These are phyloP conservation scores for Melanogrammus aeglefinus DNA, from an alignment of 2,797 vertebrate species.

Conservation along the genomic window DNA sequence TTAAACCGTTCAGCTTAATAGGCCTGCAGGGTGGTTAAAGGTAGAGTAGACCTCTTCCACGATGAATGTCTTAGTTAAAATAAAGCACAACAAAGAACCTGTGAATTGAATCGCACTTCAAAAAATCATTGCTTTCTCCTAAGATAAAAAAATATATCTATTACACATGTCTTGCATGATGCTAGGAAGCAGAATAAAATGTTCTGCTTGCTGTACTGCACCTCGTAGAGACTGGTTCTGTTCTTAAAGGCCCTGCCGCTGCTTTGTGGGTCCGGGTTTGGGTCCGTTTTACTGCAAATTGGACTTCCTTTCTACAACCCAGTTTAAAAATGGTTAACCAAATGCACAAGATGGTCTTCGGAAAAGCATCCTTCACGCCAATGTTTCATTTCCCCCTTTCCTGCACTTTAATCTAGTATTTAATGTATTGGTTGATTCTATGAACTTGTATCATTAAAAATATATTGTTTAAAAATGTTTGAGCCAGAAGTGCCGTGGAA, in stretches of 20 bases:
- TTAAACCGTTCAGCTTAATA: too few relatives aligned
- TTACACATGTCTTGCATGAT: not conserved
- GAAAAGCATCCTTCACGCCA: not conserved
- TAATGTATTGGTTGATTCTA: not conserved
- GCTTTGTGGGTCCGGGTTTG: not conserved
- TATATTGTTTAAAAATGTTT: not conserved
- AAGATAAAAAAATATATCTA: too few relatives aligned
- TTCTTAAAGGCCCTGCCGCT: not conserved
- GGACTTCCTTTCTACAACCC: not conserved
- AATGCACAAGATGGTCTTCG: not conserved
- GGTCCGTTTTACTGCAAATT: not conserved
- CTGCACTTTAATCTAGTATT: constrained; percentile 58
- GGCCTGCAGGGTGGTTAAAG: not conserved
- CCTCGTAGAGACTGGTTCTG: not conserved
- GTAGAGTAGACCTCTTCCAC: not conserved
- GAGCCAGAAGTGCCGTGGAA: not conserved
- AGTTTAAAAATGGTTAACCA: too few relatives aligned
- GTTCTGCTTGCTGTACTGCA: not conserved
- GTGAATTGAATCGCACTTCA: too few relatives aligned
- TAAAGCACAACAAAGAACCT: not conserved
- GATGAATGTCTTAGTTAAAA: constrained; percentile 27
- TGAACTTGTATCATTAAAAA: not conserved
- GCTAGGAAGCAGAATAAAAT: not conserved
- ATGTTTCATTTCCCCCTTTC: constrained; percentile 12
- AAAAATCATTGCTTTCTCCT: not conserved